phyloP scores from a whole-genome alignment of 1,140 invertebrate genomes.

The Anoplophora glabripennis region DNA sequence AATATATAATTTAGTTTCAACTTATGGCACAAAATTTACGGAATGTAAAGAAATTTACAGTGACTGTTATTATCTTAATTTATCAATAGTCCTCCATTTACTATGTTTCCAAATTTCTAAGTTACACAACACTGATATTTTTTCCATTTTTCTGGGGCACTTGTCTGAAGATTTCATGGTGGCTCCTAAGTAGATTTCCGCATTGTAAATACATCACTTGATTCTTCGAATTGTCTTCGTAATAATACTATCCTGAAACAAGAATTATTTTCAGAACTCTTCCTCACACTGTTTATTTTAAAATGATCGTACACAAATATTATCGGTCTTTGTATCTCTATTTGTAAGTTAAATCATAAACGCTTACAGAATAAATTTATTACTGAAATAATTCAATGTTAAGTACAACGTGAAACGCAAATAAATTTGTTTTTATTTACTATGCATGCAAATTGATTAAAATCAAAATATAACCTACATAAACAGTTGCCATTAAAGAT shows the following conservation, averaged over 20 bases:
- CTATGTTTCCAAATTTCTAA: slow-evolving; percentile 46
- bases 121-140: slow-evolving; percentile 24
- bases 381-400: slow-evolving; percentile 7
- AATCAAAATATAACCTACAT: slow-evolving; percentile 21
- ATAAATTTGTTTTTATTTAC: slow-evolving; percentile 18
- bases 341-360: background rate
- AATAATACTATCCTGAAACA: slow-evolving; percentile 8
- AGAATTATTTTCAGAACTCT: background rate
- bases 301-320: slow-evolving; percentile 1
- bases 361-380: slow-evolving; percentile 5
- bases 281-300: background rate
- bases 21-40: slow-evolving; percentile 16
- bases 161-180: slow-evolving; percentile 19
- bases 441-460: slow-evolving; percentile 13
- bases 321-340: slow-evolving; percentile 13
- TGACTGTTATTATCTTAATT: slow-evolving; percentile 36
- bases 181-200: slow-evolving; percentile 19
- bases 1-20: slow-evolving; percentile 6
- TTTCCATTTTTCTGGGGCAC: slow-evolving; percentile 31
- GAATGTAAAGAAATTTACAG: slow-evolving; percentile 17
- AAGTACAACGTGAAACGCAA: slow-evolving; percentile 21
- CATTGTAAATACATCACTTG: slow-evolving; percentile 43
- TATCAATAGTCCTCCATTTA: slow-evolving; percentile 45
- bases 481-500: background rate
- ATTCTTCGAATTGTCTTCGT: slow-evolving; percentile 2